Conservation (phyloP, 2,888 invertebrate species). For the Cistogaster globosa region DNA sequence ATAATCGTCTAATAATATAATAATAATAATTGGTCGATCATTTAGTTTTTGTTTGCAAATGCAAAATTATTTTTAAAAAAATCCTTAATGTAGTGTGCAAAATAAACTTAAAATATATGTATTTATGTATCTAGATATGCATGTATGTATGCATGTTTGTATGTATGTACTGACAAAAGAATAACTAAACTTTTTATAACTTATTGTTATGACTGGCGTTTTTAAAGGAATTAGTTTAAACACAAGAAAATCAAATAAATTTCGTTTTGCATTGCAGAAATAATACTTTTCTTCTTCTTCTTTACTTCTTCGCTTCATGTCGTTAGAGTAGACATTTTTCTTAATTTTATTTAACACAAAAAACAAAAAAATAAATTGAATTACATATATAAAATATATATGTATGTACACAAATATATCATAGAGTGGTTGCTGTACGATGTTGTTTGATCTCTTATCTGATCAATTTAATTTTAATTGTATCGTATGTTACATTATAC, state of each 20-base stretch:
- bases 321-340: neutral
- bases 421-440: conserved; percentile 17
- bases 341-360: neutral
- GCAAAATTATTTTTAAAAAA: conserved; percentile 33
- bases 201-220: conserved; percentile 68
- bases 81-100: conserved; percentile 7
- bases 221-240: conserved; percentile 48
- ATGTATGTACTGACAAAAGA: conserved; percentile 19
- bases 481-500: conserved; percentile 53
- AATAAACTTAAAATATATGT: conserved; percentile 40
- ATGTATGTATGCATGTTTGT: conserved; percentile 25
- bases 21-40: conserved; percentile 39
- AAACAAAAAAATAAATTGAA: neutral
- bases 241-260: conserved; percentile 52
- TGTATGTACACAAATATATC: conserved; percentile 36
- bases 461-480: conserved; percentile 31
- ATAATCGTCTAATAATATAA: conserved; percentile 39
- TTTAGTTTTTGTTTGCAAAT: conserved; percentile 49
- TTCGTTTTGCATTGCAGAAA: conserved; percentile 65
- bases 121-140: conserved; percentile 13
- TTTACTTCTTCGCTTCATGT: conserved; percentile 4
- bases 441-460: neutral
- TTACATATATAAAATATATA: conserved; percentile 3
- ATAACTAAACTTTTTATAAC: conserved; percentile 43
- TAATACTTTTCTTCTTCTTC: conserved; percentile 56